These are phyloP conservation scores for Pyrgus malvae DNA, from an alignment of 2,888 invertebrate genomes.

Conservation along the genomic window DNA sequence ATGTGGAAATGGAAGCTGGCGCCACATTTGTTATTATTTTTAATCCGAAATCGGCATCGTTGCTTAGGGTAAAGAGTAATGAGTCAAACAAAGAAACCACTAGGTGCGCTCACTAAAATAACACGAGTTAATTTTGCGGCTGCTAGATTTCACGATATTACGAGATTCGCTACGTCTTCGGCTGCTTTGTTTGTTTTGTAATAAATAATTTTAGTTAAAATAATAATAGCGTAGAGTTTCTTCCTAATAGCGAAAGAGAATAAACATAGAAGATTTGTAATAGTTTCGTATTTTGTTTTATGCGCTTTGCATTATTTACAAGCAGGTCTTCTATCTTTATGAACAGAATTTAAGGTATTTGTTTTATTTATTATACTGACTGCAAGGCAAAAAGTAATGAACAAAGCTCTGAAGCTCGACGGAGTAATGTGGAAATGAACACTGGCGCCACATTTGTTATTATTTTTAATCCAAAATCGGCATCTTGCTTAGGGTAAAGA, in stretches of 20 bases:
- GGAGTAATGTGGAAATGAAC: conserved; percentile 6
- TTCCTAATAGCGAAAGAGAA: too few relatives aligned
- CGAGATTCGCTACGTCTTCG: neutral
- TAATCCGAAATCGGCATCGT: conserved; percentile 55
- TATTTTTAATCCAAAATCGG: conserved; percentile 64
- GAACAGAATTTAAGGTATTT: too few relatives aligned
- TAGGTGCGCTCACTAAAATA: conserved; percentile 41
- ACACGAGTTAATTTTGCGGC: conserved; percentile 41
- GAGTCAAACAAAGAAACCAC: conserved; percentile 52
- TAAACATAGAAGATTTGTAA: too few relatives aligned
- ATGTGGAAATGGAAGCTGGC: conserved; percentile 44
- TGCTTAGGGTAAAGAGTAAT: conserved; percentile 65
- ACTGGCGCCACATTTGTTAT: conserved; percentile 64
- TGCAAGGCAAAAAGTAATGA: neutral
- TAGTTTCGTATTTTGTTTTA: too few relatives aligned
- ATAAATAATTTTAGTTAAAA: too few relatives aligned
- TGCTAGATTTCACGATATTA: conserved; percentile 1
- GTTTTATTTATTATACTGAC: too few relatives aligned
- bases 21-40: conserved; percentile 65
- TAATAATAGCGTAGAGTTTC: too few relatives aligned
- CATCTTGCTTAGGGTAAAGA: conserved; percentile 56
- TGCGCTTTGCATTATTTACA: too few relatives aligned
- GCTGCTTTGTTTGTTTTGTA: too few relatives aligned
- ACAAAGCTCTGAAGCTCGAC: neutral
- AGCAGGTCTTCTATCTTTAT: too few relatives aligned